Base-by-base conservation (phyloP, 2,888 invertebrate species). In the Trypoxylon attenuatum region DNA sequence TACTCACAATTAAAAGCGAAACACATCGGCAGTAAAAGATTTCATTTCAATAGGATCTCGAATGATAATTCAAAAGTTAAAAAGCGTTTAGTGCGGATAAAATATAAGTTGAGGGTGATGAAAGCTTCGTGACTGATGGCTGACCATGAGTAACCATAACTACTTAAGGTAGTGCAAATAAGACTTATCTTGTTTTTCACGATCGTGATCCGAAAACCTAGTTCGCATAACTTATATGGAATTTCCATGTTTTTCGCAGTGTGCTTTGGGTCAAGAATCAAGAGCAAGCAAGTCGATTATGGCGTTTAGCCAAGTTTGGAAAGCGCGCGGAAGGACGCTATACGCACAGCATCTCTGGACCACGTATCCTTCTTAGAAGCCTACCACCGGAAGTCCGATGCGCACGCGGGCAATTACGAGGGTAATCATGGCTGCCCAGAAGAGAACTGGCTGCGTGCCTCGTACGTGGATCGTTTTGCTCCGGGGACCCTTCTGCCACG, bases 401-500 rank as follows among this genome's bases (percentile, higher is more conserved):
- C 39, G 45, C 59, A 65, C 61, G 63, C 56, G 55, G 51, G 59
- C 66, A 68, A 75, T 75, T 73, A 76, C 54, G 46, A 46, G 42
- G 54, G 63, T 73, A 70, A 75, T 75, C 67, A 64, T 54, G 72
- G 65, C 18, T 51, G 56, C 54, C 50, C 66, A 25, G 15, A n/a
- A n/a, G n/a, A 46, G 67, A 72, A 57, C 61, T 60, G 59, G 57
- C 58, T 68, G 58, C 52, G 56, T 45, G 67, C 56, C 61, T 60
- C 47, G 55, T 53, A 43, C 54, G 18, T 27, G 55, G 67, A 69
- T 70, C 69, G 73, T 67, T 72, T 67, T 65, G 64, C 76, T 69
- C n/a, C 52, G 62, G 47, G 66, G 70, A 71, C 60, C 54, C 65
- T 68, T 66, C 70, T 49, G 51, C 58, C 60, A 59, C 69, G 75